These are phyloP conservation scores for Sycophila sp. DNA, from an alignment of 1,140 invertebrate genomes.

Conservation along the genomic window DNA sequence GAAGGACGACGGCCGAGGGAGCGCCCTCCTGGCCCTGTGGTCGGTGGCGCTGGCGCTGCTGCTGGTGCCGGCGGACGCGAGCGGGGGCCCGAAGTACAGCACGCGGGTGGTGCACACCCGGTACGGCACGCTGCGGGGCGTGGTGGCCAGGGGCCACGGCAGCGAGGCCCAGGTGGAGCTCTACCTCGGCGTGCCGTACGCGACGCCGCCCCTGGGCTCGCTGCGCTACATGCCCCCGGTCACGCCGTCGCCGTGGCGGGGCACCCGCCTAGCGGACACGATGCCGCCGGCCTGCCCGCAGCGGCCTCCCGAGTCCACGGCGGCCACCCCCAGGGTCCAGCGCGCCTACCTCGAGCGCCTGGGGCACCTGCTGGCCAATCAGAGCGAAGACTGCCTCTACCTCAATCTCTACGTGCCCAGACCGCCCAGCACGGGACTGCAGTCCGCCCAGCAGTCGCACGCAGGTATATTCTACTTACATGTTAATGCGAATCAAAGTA, in stretches of 20 bases:
- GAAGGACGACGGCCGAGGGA: neutral
- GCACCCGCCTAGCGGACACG: slow-evolving; percentile 81
- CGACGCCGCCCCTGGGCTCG: slow-evolving; percentile 79
- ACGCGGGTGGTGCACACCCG: slow-evolving; percentile 85
- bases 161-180: slow-evolving; percentile 75
- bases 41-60: neutral
- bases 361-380: slow-evolving; percentile 83
- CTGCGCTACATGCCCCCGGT: slow-evolving; percentile 94
- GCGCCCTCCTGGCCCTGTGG: neutral
- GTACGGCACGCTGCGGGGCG: slow-evolving; percentile 86
- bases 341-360: slow-evolving; percentile 84
- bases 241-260: slow-evolving; percentile 88
- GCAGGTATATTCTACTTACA: neutral
- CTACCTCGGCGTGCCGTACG: slow-evolving; percentile 96
- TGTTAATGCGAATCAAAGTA: too few species aligned
- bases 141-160: slow-evolving; percentile 81
- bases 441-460: too few species aligned
- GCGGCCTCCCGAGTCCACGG: slow-evolving; percentile 78
- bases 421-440: slow-evolving; percentile 46
- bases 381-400: slow-evolving; percentile 97
- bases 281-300: slow-evolving; percentile 93
- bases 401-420: slow-evolving; percentile 94
- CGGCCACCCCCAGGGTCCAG: slow-evolving; percentile 79
- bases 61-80: slow-evolving; percentile 35
- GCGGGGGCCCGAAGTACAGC: slow-evolving; percentile 73